A percentile compares a stretch with the other conserved stretches of the same genome.
phyloP scores from a whole-genome alignment of 1,140 invertebrate species.

The Formica exsecta region DNA sequence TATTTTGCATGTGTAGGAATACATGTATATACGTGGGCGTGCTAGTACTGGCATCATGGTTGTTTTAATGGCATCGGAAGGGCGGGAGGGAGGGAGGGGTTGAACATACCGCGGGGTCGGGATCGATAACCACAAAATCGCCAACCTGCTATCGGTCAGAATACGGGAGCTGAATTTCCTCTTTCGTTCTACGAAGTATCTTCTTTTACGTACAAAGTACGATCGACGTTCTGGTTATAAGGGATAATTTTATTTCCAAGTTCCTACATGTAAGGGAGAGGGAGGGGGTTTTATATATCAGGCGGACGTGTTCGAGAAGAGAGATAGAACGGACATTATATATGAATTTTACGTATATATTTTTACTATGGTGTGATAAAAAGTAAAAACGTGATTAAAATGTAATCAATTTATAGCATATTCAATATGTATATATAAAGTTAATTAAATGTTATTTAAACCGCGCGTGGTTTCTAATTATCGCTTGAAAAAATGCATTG shows the following conservation, averaged over 20 bases:
- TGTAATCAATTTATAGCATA: no score
- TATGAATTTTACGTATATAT: no score
- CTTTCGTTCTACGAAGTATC: background rate
- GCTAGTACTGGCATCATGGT: slow-evolving; percentile 9
- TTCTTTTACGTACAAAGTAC: background rate
- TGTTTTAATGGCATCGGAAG: slow-evolving; percentile 29
- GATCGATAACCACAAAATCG: slow-evolving; percentile 56
- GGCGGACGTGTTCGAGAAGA: no score
- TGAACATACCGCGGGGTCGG: slow-evolving; percentile 35
- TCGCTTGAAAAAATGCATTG: no score
- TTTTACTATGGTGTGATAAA: no score
- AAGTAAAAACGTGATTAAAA: no score
- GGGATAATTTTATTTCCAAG: slow-evolving; percentile 14
- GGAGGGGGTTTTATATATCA: no score
- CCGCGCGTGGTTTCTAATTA: no score
- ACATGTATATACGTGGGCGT: background rate
- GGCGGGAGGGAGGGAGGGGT: background rate
- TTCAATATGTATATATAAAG: no score
- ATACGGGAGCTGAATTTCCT: background rate
- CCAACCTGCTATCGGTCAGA: slow-evolving; percentile 7
- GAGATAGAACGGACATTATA: no score
- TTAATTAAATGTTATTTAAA: no score
- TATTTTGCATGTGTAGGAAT: background rate
- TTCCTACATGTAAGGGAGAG: background rate
- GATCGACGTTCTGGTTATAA: background rate